Base-by-base conservation (phyloP, 2,888 invertebrate species). In the Cataglyphis altisquamis region DNA sequence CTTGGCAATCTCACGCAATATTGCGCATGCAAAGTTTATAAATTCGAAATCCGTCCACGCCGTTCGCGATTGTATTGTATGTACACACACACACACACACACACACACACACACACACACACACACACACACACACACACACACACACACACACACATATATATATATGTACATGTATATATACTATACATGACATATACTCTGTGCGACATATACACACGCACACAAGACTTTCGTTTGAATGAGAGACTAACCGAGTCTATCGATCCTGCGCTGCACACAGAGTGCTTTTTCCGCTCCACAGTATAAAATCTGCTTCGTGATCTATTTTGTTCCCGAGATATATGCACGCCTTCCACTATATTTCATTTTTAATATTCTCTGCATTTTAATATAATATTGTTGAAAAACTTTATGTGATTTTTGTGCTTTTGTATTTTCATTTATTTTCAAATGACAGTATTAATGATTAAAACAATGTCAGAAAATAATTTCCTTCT, bases 21-120 rank as follows among this genome's bases (percentile, higher is more conserved):
- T 88, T 86, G 85, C 89, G 75, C 85, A 75, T 88, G 87, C 67
- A 91, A 89, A 89, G 89, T 91, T 91, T 88, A 90, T 88, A 88
- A 88, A 90, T 90, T 89, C 87, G 83, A 81, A 87, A 90, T 77
- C 77, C 81, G 64, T 52, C 41, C 45, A 55, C 55, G 55, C 45
- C 62, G 32, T 62, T 73, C 29, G 41, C 45, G n/a, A 41, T 32
- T 18, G 55, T 32, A 36, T 57, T 36, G 45, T 36, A 25, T 10
- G 8, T 45, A 39, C 3, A 18, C 5, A n/a, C 0, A 21, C 21
- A 21, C 21, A 21, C 21, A 21, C 21, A 21, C 21, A 21, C 21
- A 21, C 21, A 21, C 21, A 21, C 21, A 21, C 21, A 21, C 21
- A 21, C 21, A 21, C 21, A 21, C 21, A 21, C 21, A 21, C 21